Conservation (phyloP, 1,140 invertebrate species). For the Agrilus planipennis region DNA sequence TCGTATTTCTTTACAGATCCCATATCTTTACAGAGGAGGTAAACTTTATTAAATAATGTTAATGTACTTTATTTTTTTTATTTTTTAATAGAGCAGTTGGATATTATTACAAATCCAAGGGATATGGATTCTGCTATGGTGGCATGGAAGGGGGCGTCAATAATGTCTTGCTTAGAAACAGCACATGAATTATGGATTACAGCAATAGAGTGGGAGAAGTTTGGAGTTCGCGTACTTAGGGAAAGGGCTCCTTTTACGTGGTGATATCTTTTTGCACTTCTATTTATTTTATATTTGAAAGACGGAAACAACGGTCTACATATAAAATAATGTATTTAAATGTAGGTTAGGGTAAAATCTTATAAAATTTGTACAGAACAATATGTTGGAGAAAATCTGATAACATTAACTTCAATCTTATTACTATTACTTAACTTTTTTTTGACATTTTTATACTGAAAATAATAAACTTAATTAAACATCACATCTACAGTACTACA, state of each 20-base stretch:
- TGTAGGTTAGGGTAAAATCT: no score
- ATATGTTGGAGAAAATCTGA: no score
- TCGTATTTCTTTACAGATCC: conserved; percentile 70
- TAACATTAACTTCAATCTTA: no score
- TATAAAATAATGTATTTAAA: no score
- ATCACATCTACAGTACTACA: no score
- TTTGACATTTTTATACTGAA: no score
- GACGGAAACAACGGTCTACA: no score
- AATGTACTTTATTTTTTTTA: background rate
- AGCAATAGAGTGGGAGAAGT: conserved; percentile 73
- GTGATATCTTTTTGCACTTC: no score
- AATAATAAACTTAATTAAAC: no score
- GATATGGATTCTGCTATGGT: conserved; percentile 84
- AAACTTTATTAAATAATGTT: conserved; percentile 9
- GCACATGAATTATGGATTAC: conserved; percentile 89
- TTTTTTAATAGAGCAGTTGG: conserved; percentile 51
- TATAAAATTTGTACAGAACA: no score
- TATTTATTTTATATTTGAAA: no score
- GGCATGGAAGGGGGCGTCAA: conserved; percentile 88
- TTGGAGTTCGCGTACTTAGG: conserved; percentile 72
- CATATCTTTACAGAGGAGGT: conserved; percentile 60
- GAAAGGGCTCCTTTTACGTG: conserved; percentile 77
- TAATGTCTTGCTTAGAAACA: conserved; percentile 85
- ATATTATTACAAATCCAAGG: conserved; percentile 72
- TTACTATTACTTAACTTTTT: no score